phyloP scores from a whole-genome alignment of 2,888 invertebrate species.

The Uloborus plumipes region DNA sequence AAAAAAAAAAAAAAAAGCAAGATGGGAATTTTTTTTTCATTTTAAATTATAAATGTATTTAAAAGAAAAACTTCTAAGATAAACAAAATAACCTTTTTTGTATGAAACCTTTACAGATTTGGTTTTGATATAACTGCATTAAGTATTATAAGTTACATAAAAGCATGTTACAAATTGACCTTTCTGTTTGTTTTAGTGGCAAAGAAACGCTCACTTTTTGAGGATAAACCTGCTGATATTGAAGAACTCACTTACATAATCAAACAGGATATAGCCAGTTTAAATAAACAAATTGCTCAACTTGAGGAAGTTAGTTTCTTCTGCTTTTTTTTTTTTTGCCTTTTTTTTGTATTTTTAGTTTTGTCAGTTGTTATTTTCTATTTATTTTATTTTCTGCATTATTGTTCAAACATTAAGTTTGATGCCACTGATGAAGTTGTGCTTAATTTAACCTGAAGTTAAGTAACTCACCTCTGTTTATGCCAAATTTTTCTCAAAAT shows the following conservation, averaged over 20 bases:
- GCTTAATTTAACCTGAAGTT: no score
- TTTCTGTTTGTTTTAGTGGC: conserved; percentile 81
- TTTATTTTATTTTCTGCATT: not conserved
- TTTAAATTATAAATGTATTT: no score
- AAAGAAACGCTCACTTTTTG: conserved; percentile 96
- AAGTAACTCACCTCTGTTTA: no score
- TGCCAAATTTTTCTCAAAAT: no score
- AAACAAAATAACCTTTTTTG: no score
- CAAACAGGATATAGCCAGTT: conserved; percentile 92
- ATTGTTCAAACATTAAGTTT: no score
- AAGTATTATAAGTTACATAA: not conserved
- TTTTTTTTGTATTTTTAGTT: conserved; percentile 8
- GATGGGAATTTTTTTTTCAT: no score
- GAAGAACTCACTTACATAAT: conserved; percentile 97
- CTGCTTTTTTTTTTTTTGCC: conserved; percentile 73
- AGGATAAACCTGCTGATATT: conserved; percentile 95
- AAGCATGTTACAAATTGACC: not conserved
- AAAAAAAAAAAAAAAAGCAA: no score
- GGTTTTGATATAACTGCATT: not conserved
- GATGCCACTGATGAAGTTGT: no score
- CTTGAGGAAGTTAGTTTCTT: conserved; percentile 73
- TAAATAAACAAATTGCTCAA: conserved; percentile 97
- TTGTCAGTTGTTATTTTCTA: not conserved
- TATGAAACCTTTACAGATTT: no score
- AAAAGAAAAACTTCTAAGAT: no score